Evolutionary conservation across 2,113 vertebrate genomes (phyloP), one percentile per base, ranked within the genome.

Genomic region (Progne subis): DNA sequence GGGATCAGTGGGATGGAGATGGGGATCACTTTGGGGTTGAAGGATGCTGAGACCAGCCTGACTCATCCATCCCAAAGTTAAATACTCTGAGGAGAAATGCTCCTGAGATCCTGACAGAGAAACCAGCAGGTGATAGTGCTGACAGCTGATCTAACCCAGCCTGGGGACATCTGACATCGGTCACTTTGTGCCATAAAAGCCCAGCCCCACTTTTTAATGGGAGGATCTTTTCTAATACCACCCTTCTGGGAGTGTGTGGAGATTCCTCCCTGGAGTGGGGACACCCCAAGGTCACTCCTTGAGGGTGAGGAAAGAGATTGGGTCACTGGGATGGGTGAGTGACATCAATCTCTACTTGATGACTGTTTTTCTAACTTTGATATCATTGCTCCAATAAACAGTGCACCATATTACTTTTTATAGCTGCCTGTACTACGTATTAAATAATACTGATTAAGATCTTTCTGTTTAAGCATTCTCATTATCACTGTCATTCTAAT

Each of bases 71-170:
- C 41, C 56, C 67, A 31, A n/a, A 34, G 11, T 17, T 11, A 24
- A 79, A 18, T 17, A 34, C 8, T 28, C 6, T 29, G 29, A 39
- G 41, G 11, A 55, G 13, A 23, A 70, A n/a, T 0, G 0, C 32
- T 16, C 39, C 74, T 34, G 46, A 32, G 61, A 12, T 32, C 39
- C 83, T 60, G 83, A 6, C 37, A 52, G 26, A 52, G 83, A 63
- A 52, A 26, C 53, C 17, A 14, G 5, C 21, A 60, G 63, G 46
- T 52, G 63, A 44, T 53, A 68, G 44, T 1, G 31, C 52, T 68
- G 61, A 31, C 12, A 25, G 0, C 34, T 43, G 82, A 6, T 5
- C 31, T 18, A 5, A 68, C 6, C 26, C 83, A 69, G 63, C 53
- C n/a, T 29, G 49, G 47, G 41, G 10, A 70, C 65, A 41, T 3